Evolutionary conservation across 2,797 vertebrate genomes (phyloP).

Genomic region (Siniperca obscura): DNA sequence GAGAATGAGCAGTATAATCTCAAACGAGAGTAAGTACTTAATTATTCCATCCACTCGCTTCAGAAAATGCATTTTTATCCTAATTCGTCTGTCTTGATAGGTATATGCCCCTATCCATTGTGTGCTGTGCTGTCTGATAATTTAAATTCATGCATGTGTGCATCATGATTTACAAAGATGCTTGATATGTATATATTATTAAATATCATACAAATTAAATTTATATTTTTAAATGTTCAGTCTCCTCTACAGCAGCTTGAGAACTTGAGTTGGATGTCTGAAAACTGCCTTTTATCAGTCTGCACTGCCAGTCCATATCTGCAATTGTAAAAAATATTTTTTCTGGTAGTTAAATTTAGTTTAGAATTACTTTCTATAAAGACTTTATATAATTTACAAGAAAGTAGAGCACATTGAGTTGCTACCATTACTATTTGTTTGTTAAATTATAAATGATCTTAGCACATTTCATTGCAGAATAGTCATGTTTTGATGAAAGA

Average conservation of each 20-base stretch:
- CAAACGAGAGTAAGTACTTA: constrained; percentile 68
- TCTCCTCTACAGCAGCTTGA: neutral
- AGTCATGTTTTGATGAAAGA: neutral
- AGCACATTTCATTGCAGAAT: neutral
- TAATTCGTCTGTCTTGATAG: neutral
- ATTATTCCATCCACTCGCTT: neutral
- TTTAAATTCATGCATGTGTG: neutral
- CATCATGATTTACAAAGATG: neutral
- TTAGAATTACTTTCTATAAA: neutral
- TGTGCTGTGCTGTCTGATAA: neutral
- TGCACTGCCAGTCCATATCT: neutral
- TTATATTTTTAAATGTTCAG: neutral
- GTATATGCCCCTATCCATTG: neutral
- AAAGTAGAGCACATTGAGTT: neutral
- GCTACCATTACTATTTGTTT: neutral
- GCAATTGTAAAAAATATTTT: neutral
- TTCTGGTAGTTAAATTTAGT: neutral
- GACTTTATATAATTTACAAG: neutral
- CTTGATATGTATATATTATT: neutral
- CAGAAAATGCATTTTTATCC: neutral
- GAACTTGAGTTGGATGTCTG: neutral
- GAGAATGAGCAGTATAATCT: constrained; percentile 73
- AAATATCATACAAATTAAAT: neutral
- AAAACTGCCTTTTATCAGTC: neutral
- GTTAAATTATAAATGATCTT: neutral